Evolutionary conservation across 2,797 vertebrate genomes (phyloP).

Genomic region (Rhinophrynus dorsalis): DNA sequence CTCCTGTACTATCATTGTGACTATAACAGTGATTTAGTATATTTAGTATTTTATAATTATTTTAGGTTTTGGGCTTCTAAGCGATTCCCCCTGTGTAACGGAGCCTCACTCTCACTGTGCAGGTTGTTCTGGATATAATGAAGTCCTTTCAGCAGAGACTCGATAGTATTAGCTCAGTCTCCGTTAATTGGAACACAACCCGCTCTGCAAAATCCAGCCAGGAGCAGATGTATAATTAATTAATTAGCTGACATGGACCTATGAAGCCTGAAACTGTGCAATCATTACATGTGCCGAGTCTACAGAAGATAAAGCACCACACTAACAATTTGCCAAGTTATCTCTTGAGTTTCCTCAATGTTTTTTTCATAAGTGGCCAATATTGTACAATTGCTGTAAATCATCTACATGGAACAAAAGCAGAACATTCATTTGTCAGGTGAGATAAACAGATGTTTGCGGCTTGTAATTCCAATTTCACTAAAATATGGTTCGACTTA

Average conservation of each 20-base stretch:
- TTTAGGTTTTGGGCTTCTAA: no score
- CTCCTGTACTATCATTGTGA: no score
- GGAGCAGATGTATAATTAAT: slow-evolving; percentile 43
- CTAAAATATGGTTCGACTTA: no score
- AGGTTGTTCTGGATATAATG: no score
- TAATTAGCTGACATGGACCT: slow-evolving; percentile 39
- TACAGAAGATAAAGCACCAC: slow-evolving; percentile 24
- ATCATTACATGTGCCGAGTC: slow-evolving; percentile 37
- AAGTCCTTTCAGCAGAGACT: slow-evolving; percentile 2
- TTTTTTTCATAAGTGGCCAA: slow-evolving; percentile 6
- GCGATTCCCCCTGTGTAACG: no score
- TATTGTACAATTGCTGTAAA: slow-evolving; percentile 19
- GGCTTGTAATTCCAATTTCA: no score
- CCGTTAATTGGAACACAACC: slow-evolving; percentile 13
- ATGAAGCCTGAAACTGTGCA: slow-evolving; percentile 44
- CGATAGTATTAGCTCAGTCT: slow-evolving; percentile 3
- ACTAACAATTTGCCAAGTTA: slow-evolving; percentile 11
- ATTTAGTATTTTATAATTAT: no score
- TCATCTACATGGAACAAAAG: background rate
- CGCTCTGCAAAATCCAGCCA: slow-evolving; percentile 21
- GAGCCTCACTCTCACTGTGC: no score
- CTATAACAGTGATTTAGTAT: no score
- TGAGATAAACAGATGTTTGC: background rate
- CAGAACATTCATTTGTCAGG: background rate
- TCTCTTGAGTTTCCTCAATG: background rate